Percentiles rank a stretch among this genome's conserved stretches.
These are phyloP conservation scores for Drosophila albomicans DNA, from an alignment of 1,140 invertebrate species.

Conservation along the genomic window DNA sequence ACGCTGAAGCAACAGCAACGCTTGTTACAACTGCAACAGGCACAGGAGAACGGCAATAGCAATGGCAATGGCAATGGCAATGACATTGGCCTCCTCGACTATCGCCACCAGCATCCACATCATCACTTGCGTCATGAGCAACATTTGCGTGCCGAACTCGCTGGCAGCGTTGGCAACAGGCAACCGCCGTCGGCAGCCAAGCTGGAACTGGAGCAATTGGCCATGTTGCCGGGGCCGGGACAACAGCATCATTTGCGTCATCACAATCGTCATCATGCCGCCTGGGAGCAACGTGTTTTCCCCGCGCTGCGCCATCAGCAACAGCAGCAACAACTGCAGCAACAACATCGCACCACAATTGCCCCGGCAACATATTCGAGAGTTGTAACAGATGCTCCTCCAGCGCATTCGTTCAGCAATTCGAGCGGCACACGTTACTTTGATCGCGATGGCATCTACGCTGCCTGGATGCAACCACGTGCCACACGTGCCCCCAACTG, in stretches of 20 bases:
- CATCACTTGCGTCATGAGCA: conserved; percentile 73
- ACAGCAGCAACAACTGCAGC: conserved; percentile 20
- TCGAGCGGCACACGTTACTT: conserved; percentile 53
- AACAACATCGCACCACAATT: conserved; percentile 14
- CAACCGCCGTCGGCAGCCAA: conserved; percentile 29
- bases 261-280: conserved; percentile 69
- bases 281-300: conserved; percentile 69
- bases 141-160: conserved; percentile 65
- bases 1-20: conserved; percentile 43
- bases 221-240: conserved; percentile 12
- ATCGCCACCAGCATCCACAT: conserved; percentile 55
- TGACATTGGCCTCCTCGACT: conserved; percentile 4
- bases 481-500: conserved; percentile 68
- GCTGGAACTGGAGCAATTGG: conserved; percentile 18
- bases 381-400: conserved; percentile 23
- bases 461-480: conserved; percentile 58
- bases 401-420: conserved; percentile 25
- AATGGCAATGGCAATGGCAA: background rate
- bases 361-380: background rate
- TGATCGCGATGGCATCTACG: conserved; percentile 65
- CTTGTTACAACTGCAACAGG: conserved; percentile 65
- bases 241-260: conserved; percentile 73
- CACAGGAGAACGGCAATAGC: conserved; percentile 32
- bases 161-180: conserved; percentile 35
- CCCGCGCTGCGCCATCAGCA: conserved; percentile 58